A percentile compares a stretch with the other conserved stretches of the same genome.
Conservation (phyloP, 2,888 invertebrate species). For the Autographa pulchrina region DNA sequence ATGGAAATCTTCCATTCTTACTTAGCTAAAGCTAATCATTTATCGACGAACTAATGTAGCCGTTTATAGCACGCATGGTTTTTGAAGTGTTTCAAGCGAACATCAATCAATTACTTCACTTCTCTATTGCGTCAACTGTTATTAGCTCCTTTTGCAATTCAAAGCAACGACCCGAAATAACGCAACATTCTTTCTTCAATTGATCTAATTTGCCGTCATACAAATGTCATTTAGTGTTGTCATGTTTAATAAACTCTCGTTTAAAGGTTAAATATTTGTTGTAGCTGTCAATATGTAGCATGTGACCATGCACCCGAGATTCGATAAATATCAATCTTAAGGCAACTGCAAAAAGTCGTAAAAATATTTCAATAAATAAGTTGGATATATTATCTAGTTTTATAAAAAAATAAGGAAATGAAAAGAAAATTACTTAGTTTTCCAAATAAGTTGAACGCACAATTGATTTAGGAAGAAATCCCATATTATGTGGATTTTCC, state of each 20-base stretch:
- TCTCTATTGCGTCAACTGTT: slow-evolving; percentile 30
- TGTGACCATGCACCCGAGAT: neutral
- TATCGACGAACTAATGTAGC: neutral
- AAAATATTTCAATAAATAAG: no score
- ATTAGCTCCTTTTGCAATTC: slow-evolving; percentile 16
- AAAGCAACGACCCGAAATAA: slow-evolving; percentile 22
- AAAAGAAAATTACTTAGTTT: no score
- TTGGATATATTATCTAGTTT: no score
- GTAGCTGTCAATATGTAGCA: neutral
- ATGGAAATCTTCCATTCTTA: slow-evolving; percentile 19
- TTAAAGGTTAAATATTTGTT: slow-evolving; percentile 4
- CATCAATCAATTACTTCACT: slow-evolving; percentile 10
- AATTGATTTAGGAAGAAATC: no score
- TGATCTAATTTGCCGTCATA: slow-evolving; percentile 37
- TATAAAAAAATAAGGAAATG: no score
- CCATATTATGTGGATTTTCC: no score
- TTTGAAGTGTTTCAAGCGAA: neutral
- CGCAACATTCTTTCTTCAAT: slow-evolving; percentile 45
- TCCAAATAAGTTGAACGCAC: no score
- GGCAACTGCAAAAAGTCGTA: no score
- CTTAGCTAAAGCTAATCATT: neutral
- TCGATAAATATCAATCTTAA: neutral
- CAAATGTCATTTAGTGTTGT: slow-evolving; percentile 21
- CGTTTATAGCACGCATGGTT: neutral
- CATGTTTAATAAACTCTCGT: slow-evolving; percentile 16